Base-by-base conservation (phyloP, 2,888 invertebrate genomes). In the Lutraria lutraria region DNA sequence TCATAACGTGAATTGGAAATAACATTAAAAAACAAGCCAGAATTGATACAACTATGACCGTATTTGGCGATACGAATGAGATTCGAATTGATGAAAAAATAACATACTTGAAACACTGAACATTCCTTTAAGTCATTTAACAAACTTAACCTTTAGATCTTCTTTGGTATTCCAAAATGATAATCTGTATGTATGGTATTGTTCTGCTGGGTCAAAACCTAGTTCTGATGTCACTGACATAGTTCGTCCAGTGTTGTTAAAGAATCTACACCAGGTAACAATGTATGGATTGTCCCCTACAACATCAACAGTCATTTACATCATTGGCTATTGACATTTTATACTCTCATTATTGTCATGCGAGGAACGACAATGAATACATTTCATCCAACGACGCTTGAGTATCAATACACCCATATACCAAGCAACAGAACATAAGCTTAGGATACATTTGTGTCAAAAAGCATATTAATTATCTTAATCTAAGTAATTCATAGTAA, bases 201-300 rank as follows among this genome's bases (percentile, higher is more conserved):
- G 85, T 25, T 43, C 54, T 6, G 91, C 56, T 15, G 92, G 93
- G 80, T 93, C 88, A 72, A 90, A 85, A 29, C 82, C 72, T 15
- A 93, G 63, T n/a, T 85, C 84, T 34, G 88, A 80, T 25, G 68
- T 81, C 0, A 90, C 88, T 53, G 85, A 84, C 87, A 93, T 84
- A 21, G 85, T 83, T 12, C 25, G 68, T 29, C 81, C 82, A 15
- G 81, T 43, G n/a, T 90, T 81, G 29, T 93, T 87, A 43, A 72
- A 86, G 68, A 89, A 90, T 15, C 86, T 87, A 81, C 93, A 93
- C 93, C 93, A 93, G 16, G 87, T 88, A 25, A 93, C 88, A 3
- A 88, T 53, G 54, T 90, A 83, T 21, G 86, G 87, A 0, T 72
- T 82, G n/a, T 60, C 16, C 16, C 88, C 92, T 92, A 60, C 3